Evolutionary conservation across 2,888 invertebrate genomes (phyloP), one percentile per base, ranked within the genome.

Genomic region (Chalcis sispes): DNA sequence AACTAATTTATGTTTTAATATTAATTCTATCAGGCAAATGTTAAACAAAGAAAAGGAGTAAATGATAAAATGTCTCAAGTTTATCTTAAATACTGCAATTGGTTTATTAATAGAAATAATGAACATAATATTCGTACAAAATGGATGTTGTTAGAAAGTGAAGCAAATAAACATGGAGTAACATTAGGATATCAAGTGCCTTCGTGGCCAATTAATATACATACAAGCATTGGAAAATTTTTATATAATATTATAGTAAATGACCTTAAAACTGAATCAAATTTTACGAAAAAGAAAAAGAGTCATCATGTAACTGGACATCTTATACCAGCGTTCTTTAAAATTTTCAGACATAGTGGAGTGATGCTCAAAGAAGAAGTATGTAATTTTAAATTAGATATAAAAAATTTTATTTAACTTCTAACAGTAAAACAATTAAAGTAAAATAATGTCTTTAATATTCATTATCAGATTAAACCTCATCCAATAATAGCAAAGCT

Each of bases 221-320:
- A 93, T 10, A 87, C 89, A 64, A 91, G 91, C 54, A 90, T 98
- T 61, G 98, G 98, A 48, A 94, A 94, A 83, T 96, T 97, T 88
- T 90, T 98, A 0, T 97, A 96, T 86, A 94, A 95, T 81, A 95
- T 98, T 56, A 93, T 98, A 15, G 91, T 97, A 85, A 93, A 94
- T 70, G 96, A 97, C 85, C 90, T 97, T 7, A 96, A 96, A 89
- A 92, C 98, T 64, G 93, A 96, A 86, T 91, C 93, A 1, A 94
- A 94, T 84, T 82, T 64, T 88, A 89, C 82, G 0, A 79, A 80
- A 10, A 77, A 59, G 86, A 90, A 77, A 88, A 89, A 88, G 87
- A 87, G 84, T 88, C 88, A 75, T 52, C 88, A 79, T 64, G 62
- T 32, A n/a, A 18, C 48, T 25, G 93, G 92, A 79, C 93, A 91